phyloP scores from a whole-genome alignment of 2,113 vertebrate species.

The Myodes glareolus region DNA sequence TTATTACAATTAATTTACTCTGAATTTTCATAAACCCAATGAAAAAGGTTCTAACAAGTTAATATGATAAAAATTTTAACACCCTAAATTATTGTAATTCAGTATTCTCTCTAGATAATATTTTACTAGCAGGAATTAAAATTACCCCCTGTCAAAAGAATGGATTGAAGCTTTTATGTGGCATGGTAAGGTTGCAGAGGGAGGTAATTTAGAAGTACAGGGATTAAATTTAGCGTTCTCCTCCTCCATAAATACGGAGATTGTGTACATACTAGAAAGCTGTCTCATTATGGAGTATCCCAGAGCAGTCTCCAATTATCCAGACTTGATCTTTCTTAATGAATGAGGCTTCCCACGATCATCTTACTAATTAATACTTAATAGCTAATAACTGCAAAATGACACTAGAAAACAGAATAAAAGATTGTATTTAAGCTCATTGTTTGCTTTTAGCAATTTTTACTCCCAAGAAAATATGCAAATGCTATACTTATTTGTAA shows the following conservation, averaged over 20 bases:
- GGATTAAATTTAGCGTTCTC: constrained; percentile 3
- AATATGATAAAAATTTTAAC: constrained; percentile 18
- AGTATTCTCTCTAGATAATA: constrained; percentile 40
- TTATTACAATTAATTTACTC: background rate
- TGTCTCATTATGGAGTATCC: constrained; percentile 51
- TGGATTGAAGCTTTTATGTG: constrained; percentile 46
- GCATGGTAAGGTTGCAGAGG: background rate
- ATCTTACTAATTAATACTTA: constrained; percentile 75
- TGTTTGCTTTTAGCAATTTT: background rate
- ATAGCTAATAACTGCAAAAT: constrained; percentile 52
- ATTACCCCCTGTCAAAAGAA: constrained; percentile 49
- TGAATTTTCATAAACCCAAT: background rate
- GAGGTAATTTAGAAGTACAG: constrained; percentile 43
- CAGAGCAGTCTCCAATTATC: constrained; percentile 74
- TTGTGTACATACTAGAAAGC: background rate
- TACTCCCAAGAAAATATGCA: background rate
- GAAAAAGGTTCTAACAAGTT: background rate
- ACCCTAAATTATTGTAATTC: background rate
- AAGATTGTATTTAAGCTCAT: background rate
- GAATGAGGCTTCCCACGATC: constrained; percentile 50
- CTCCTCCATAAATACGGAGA: constrained; percentile 15
- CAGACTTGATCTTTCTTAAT: constrained; percentile 66
- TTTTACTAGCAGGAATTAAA: constrained; percentile 37
- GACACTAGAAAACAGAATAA: background rate
- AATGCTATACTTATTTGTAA: background rate